Base-by-base conservation (phyloP, 53 echinoderm and acorn worm species). In the Echinarachnius parma region DNA sequence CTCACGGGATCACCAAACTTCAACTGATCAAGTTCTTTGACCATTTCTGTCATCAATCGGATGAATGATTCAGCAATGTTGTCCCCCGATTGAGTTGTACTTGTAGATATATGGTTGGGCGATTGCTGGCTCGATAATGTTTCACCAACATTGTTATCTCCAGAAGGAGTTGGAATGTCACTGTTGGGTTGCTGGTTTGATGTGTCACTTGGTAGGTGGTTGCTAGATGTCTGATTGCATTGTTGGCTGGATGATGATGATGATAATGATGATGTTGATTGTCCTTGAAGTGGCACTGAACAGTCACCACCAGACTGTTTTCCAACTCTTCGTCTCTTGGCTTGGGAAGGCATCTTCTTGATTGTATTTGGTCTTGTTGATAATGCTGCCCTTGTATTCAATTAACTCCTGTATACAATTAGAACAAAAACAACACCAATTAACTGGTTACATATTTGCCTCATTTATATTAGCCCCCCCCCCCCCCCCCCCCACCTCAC, bases 1-100 rank as follows among this genome's bases (percentile, higher is more conserved):
- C 66, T 68, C 19, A 98, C 88, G 4, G 85, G 88, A 32, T 98
- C 83, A 7, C 62, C 77, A 66, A 98, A 98, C 22, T 78, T 71
- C 39, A 98, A 59, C 36, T 55, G 45, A 5, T 31, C 64, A 11
- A 98, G 63, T 46, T 84, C 74, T 42, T 75, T 57, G 19, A 79
- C 80, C 48, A 89, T 78, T 1, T 85, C 91, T 46, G 85, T 86
- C 75, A 87, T 82, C 31, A 86, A 76, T n/a, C 35, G 47, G 52
- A 98, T 53, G 72, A 98, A 98, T 20, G 70, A 52, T 15, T 91
- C 88, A n/a, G 98, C 80, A 5, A 91, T 78, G 5, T 27, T 23
- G 23, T 48, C 63, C n/a, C 39, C 32, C 28, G 69, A 10, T 50
- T 39, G 42, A 13, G 42, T 39, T 13, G 13, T 13, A 39, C 42